Evolutionary conservation across 2,113 vertebrate genomes (phyloP).

Genomic region (Illadopsis cleaveri): DNA sequence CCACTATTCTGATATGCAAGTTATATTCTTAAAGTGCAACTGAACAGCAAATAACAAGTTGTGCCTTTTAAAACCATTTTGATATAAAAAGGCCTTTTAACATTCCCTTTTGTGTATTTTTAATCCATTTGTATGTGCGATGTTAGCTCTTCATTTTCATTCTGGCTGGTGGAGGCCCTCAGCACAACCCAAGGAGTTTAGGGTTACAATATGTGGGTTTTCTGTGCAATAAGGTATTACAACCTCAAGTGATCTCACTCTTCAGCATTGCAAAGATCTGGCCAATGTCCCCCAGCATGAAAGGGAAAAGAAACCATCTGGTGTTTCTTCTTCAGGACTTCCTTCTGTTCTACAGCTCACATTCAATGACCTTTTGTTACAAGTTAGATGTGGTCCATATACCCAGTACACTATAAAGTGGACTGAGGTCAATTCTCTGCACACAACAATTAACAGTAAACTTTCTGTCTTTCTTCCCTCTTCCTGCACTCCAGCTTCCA

Average conservation of each 20-base stretch:
- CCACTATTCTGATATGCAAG: slow-evolving; percentile 49
- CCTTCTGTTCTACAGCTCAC: background rate
- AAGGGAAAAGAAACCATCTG: background rate
- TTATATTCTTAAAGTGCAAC: slow-evolving; percentile 57
- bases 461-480: background rate
- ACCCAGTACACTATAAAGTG: background rate
- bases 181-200: background rate
- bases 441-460: background rate
- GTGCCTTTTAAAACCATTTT: slow-evolving; percentile 42
- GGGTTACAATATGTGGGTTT: background rate
- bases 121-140: background rate
- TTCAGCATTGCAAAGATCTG: background rate
- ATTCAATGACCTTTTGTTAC: background rate
- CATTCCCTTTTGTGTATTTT: slow-evolving; percentile 4
- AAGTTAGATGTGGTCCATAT: background rate
- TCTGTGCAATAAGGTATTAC: background rate
- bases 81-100: slow-evolving; percentile 46
- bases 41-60: slow-evolving; percentile 50
- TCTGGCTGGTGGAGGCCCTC: background rate
- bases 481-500: background rate
- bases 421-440: background rate
- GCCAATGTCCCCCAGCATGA: background rate
- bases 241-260: background rate
- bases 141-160: background rate
- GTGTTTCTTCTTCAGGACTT: background rate